These are phyloP conservation scores for Sciurus carolinensis DNA, from an alignment of 2,797 vertebrate genomes.

Conservation along the genomic window DNA sequence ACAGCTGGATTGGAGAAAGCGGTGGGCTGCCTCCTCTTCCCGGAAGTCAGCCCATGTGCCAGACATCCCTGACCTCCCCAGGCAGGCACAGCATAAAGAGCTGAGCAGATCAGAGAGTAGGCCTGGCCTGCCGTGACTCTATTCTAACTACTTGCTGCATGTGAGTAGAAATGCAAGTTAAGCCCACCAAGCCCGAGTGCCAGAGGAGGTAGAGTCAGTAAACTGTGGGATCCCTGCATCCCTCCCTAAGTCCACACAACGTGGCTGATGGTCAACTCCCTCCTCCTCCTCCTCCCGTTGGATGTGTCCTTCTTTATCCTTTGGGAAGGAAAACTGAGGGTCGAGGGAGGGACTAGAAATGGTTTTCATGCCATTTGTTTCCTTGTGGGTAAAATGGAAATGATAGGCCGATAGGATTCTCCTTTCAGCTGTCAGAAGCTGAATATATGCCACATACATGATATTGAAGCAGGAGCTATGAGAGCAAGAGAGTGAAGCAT, in stretches of 20 bases:
- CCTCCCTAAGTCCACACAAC: not conserved
- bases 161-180: not conserved
- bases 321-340: not conserved
- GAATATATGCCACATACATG: not conserved
- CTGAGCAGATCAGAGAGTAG: not conserved
- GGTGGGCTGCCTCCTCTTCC: not conserved
- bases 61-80: not conserved
- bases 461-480: not conserved
- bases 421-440: not conserved
- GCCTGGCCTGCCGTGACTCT: not conserved
- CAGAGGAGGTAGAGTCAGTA: not conserved
- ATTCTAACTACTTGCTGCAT: not conserved
- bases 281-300: not conserved
- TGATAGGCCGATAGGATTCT: not conserved
- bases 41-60: not conserved
- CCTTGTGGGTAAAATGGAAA: not conserved
- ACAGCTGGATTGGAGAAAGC: not conserved
- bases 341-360: not conserved
- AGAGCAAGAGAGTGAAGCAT: too few species aligned
- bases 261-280: not conserved
- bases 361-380: not conserved
- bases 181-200: not conserved
- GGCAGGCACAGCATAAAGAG: not conserved
- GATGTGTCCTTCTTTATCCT: not conserved
- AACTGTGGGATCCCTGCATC: not conserved